Base-by-base conservation (phyloP, 2,113 vertebrate species). In the Poecile atricapillus region DNA sequence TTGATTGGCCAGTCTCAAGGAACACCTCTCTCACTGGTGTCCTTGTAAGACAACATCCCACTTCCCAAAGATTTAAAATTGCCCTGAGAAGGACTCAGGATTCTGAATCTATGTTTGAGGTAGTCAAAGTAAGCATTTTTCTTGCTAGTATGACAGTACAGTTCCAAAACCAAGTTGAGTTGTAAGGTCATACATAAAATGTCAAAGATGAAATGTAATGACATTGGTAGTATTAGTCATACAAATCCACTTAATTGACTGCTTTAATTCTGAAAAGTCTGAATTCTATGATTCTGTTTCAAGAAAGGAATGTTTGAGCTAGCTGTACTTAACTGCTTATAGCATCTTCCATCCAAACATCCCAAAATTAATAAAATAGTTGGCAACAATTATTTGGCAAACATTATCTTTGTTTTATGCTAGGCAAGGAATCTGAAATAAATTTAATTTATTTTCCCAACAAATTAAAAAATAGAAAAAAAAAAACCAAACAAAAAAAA, bases 251-350 rank as follows among this genome's bases (percentile, higher is more conserved):
- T 60, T 67, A 37, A 73, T 8, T n/a, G 39, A 43, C n/a, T 24
- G 11, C 11, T 77, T 79, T 77, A 53, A 44, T 63, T 90, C 28
- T 73, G 35, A 58, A 24, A 71, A 49, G 13, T 4, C 23, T 59
- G 23, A 58, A 59, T 52, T 74, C 12, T 52, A 7, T 58, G 0
- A 37, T 20, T 67, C 23, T 59, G 24, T 30, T 35, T 44, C 20
- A 59, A 65, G 27, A 47, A 76, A 84, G 7, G 22, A 63, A 46
- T 70, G 17, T 71, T 21, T 87, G 22, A 75, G 8, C 44, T 68
- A 70, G 4, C 5, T 47, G 9, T 37, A 46, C 1, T 1, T 20
- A 39, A 37, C 3, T 0, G 0, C 4, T 58, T 86, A 30, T 35
- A 80, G 46, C 8, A 43, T 17, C 46, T 73, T 63, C 37, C 31